Base-by-base conservation (phyloP, 2,797 vertebrate genomes). In the Myotis planiceps region DNA sequence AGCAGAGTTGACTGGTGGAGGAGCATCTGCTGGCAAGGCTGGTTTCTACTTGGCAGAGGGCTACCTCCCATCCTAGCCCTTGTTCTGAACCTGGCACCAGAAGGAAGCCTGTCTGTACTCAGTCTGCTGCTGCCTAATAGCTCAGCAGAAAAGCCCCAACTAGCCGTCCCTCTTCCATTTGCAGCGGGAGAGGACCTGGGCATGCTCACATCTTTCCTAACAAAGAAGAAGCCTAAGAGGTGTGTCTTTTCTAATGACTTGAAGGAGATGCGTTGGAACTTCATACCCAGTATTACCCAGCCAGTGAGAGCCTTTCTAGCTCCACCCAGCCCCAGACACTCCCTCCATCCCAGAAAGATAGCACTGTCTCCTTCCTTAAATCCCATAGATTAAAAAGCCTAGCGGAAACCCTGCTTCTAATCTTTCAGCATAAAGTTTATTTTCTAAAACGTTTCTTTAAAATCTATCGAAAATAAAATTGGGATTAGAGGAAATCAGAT, bases 291-390 rank as follows among this genome's bases (percentile, higher is more conserved):
- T 18, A 32, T 90, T 34, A 71, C 76, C 68, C 65, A 75, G 90
- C 80, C 63, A 49, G 71, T 4, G 19, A 65, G 69, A 78, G 37
- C 55, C 49, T 76, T 72, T 68, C 13, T 42, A 72, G n/a, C 65
- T 58, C 96, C 86, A 90, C 88, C 68, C 51, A 37, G 15, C 84
- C 65, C 53, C 19, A 25, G 92, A 95, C 90, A 87, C 74, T 89
- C 51, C 29, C 75, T 45, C 14, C 21, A 27, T 93, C 85, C 92
- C 95, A 92, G 78, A 93, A 90, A 97, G 95, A 96, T 95, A 97
- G 88, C 19, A 32, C 55, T 92, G 93, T 95, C 93, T 94, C 92
- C 92, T 96, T 86, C 47, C 83, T 90, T 96, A 97, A 97, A 95
- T 90, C 89, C 95, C 42, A 39, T 12, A n/a, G 93, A 96, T 97